Evolutionary conservation across 2,797 vertebrate genomes (phyloP).

Genomic region (Anguilla anguilla): DNA sequence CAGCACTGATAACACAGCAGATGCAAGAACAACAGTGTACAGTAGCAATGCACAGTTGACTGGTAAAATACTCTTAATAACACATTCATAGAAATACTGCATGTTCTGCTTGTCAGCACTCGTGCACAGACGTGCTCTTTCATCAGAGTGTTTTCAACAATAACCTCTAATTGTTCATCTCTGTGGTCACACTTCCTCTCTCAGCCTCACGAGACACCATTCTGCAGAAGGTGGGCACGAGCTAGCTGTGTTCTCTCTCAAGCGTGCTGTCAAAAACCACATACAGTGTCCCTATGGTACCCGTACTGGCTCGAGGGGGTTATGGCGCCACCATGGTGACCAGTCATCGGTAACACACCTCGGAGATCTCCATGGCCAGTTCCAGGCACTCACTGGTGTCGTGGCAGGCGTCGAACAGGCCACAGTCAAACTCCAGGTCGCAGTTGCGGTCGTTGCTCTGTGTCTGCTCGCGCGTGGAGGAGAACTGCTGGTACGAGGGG

Average conservation of each 20-base stretch:
- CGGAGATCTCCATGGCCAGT: conserved; percentile 93
- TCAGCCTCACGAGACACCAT: not conserved
- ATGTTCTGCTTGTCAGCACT: not conserved
- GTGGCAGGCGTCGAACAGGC: conserved; percentile 80
- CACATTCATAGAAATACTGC: not conserved
- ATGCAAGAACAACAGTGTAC: not conserved
- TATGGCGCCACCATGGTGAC: not conserved
- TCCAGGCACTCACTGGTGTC: conserved; percentile 90
- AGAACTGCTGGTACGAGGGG: conserved; percentile 79
- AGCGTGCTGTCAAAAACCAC: not conserved
- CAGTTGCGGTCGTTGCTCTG: conserved; percentile 73
- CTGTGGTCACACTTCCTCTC: not conserved
- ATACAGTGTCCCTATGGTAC: not conserved
- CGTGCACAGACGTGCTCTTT: not conserved
- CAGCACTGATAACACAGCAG: conserved; percentile 6
- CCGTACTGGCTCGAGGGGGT: not conserved
- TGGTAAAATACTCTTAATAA: not conserved
- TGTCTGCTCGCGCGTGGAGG: conserved; percentile 62
- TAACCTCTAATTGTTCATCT: not conserved
- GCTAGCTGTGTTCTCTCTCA: not conserved
- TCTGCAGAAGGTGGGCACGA: not conserved
- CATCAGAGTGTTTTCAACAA: not conserved
- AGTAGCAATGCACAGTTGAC: not conserved
- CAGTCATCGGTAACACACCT: conserved; percentile 86
- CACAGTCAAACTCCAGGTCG: conserved; percentile 81